phyloP scores from a whole-genome alignment of 2,888 invertebrate species.

The Drosophila rubida region DNA sequence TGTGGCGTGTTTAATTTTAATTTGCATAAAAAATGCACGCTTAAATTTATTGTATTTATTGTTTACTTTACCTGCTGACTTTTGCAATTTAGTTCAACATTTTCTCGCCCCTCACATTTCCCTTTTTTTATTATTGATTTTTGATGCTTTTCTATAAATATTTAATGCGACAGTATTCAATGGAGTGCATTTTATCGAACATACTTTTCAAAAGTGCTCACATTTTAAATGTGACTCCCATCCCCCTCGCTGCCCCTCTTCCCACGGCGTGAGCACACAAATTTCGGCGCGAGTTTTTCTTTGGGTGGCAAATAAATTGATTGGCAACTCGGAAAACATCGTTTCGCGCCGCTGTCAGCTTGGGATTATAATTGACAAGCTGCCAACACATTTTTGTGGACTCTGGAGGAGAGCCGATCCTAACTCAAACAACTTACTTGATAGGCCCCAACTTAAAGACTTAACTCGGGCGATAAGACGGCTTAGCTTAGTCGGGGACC shows the following conservation, averaged over 20 bases:
- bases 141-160: slow-evolving; percentile 49
- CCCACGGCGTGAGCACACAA: no score
- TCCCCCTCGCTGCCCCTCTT: no score
- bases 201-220: slow-evolving; percentile 26
- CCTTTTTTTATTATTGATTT: slow-evolving; percentile 39
- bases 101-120: slow-evolving; percentile 2
- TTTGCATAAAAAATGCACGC: slow-evolving; percentile 65
- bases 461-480: slow-evolving; percentile 11
- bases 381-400: slow-evolving; percentile 23
- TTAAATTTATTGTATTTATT: slow-evolving; percentile 56
- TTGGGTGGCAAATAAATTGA: slow-evolving; percentile 22
- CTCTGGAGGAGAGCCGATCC: slow-evolving; percentile 2
- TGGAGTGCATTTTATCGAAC: slow-evolving; percentile 44
- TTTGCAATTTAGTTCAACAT: slow-evolving; percentile 9
- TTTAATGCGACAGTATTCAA: slow-evolving; percentile 54
- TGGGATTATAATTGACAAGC: slow-evolving; percentile 7
- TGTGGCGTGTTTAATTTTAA: slow-evolving; percentile 55
- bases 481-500: slow-evolving; percentile 17
- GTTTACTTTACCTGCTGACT: slow-evolving; percentile 19
- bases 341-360: slow-evolving; percentile 23
- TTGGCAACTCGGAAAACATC: slow-evolving; percentile 26
- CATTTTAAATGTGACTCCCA: slow-evolving; percentile 30
- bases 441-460: slow-evolving; percentile 10
- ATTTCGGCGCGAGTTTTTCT: slow-evolving; percentile 7
- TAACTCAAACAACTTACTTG: slow-evolving; percentile 23